Evolutionary conservation across 1,140 invertebrate species (phyloP).

Genomic region (Eumeta japonica): DNA sequence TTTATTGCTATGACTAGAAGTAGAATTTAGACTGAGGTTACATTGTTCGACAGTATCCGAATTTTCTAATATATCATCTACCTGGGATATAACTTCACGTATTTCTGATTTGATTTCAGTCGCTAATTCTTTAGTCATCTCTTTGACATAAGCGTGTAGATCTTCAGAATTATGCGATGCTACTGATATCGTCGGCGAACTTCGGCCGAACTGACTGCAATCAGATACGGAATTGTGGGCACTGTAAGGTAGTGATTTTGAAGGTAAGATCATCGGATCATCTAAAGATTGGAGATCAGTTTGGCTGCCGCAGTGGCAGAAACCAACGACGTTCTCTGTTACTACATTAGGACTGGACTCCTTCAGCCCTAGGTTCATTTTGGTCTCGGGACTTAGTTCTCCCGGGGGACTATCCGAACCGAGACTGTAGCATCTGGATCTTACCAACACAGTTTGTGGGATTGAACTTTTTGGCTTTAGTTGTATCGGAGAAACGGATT

Average conservation of each 20-base stretch:
- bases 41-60: slow-evolving; percentile 55
- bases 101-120: slow-evolving; percentile 81
- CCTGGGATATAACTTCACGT: slow-evolving; percentile 73
- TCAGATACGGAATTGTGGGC: slow-evolving; percentile 52
- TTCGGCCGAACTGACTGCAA: slow-evolving; percentile 59
- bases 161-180: slow-evolving; percentile 64
- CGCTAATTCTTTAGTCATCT: slow-evolving; percentile 73
- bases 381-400: slow-evolving; percentile 62
- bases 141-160: slow-evolving; percentile 71
- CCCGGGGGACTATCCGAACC: slow-evolving; percentile 59
- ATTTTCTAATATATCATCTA: slow-evolving; percentile 73
- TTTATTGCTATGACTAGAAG: slow-evolving; percentile 50
- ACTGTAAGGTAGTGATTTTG: slow-evolving; percentile 51
- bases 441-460: slow-evolving; percentile 24
- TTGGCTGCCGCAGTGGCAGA: slow-evolving; percentile 72
- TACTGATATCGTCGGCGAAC: slow-evolving; percentile 59
- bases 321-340: slow-evolving; percentile 38
- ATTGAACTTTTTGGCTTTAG: slow-evolving; percentile 28
- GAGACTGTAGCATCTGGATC: slow-evolving; percentile 62
- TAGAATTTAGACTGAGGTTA: slow-evolving; percentile 44
- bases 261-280: slow-evolving; percentile 57
- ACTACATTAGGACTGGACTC: slow-evolving; percentile 42
- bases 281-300: slow-evolving; percentile 66
- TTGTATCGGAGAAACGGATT: slow-evolving; percentile 59
- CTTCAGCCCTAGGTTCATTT: slow-evolving; percentile 62